Evolutionary conservation across 2,113 vertebrate genomes (phyloP), one percentile per base, ranked within the genome.

Genomic region (Tachysurus vachellii): DNA sequence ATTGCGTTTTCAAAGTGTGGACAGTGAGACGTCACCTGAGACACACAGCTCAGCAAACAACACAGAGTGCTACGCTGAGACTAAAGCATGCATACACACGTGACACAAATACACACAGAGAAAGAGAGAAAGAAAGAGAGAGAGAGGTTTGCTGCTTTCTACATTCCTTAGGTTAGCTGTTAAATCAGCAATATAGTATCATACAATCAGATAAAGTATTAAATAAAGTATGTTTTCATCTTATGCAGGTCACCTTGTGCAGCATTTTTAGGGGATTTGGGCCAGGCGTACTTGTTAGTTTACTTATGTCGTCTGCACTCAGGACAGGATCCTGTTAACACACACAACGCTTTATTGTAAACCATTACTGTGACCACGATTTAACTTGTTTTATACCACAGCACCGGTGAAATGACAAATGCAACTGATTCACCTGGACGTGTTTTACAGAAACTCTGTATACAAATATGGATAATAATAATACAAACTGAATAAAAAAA

Each of bases 41-140:
- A 93, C 89, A 96, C 91, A 85, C 94, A 95, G 86, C 91, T 92
- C 89, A 96, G 90, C 57, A 96, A 89, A 89, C 95, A 96, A 71
- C 86, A 94, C 70, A 96, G 90, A 36, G 94, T 96, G 89, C 94
- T 91, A 71, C 89, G 92, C 89, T 95, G 95, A 62, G 92, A 47
- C 96, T 96, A 92, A 66, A 56, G 75, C 42, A 31, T 42, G 11
- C 28, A 85, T 16, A 28, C 56, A 36, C 61, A 86, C 21, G 57
- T 36, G 0, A 36, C 10, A 64, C 59, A 84, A 6, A 61, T 4
- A 23, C 17, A 73, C 47, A 79, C 19, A 76, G 3, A 59, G 1
- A 62, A 7, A 89, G 14, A 82, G 0, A 50, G 16, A 83, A 9
- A 79, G 14, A 80, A 0, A n/a, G 14, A 85, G 14, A 71, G 2